Evolutionary conservation across 2,797 vertebrate genomes (phyloP).

Genomic region (Melanotaenia nigrans): DNA sequence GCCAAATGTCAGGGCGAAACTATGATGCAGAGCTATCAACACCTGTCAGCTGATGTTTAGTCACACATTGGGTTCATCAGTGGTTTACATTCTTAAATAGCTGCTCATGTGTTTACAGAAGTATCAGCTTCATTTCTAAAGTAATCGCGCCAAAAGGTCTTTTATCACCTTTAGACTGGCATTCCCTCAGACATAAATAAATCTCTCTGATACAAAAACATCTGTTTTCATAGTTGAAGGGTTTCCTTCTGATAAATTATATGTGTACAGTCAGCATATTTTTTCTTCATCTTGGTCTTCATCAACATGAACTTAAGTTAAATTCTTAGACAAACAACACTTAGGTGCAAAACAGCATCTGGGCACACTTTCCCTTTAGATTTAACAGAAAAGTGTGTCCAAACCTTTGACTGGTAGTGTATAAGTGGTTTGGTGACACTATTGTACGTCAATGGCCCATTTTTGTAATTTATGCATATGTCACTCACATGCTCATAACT

Average conservation of each 20-base stretch:
- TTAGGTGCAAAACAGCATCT: neutral
- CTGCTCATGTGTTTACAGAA: too few species aligned
- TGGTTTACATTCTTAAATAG: too few species aligned
- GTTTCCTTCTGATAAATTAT: too few species aligned
- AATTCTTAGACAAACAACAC: neutral
- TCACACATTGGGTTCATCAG: neutral
- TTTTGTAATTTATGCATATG: too few species aligned
- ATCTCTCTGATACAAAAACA: neutral
- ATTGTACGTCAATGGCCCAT: too few species aligned
- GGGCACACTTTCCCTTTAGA: too few species aligned
- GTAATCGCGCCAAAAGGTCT: neutral
- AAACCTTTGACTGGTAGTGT: too few species aligned
- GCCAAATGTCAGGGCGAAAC: neutral
- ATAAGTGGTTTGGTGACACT: too few species aligned
- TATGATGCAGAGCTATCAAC: slow-evolving; percentile 15
- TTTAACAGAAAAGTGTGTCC: too few species aligned
- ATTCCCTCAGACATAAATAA: neutral
- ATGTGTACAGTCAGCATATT: too few species aligned
- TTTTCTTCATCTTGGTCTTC: neutral
- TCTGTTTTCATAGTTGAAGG: neutral
- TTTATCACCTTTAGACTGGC: neutral
- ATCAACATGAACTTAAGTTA: neutral
- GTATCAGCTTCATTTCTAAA: neutral
- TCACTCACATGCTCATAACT: too few species aligned
- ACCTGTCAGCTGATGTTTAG: slow-evolving; percentile 26